phyloP scores from a whole-genome alignment of 1,140 invertebrate species.

The Lanistes nyassanus region DNA sequence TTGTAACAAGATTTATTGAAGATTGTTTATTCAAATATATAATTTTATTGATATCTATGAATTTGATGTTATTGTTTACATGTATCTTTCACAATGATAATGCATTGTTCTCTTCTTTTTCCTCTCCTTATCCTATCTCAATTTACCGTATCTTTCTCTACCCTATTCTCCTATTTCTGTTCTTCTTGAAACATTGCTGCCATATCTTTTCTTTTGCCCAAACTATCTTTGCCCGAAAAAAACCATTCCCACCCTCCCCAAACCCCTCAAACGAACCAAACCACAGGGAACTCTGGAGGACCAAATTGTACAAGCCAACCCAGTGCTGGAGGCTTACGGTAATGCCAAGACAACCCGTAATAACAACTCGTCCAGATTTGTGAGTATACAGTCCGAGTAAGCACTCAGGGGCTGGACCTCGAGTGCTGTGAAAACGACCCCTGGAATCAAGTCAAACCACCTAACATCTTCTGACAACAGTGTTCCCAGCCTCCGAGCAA shows the following conservation, averaged over 20 bases:
- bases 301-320: conserved; percentile 73
- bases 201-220: not conserved
- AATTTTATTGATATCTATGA: not conserved
- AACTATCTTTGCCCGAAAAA: not conserved
- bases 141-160: not conserved
- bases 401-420: too few relatives aligned
- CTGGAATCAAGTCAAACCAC: too few relatives aligned
- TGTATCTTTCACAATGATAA: too few relatives aligned
- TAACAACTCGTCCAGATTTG: conserved; percentile 75
- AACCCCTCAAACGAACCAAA: not conserved
- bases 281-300: conserved; percentile 71
- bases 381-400: conserved; percentile 47
- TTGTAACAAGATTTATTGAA: too few relatives aligned
- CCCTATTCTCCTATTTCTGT: not conserved
- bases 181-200: not conserved
- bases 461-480: too few relatives aligned
- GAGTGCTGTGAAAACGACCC: too few relatives aligned
- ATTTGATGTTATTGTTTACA: not conserved
- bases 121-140: conserved; percentile 16
- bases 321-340: conserved; percentile 73
- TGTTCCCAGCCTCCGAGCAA: too few relatives aligned
- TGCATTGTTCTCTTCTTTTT: conserved; percentile 19
- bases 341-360: conserved; percentile 75
- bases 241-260: not conserved
- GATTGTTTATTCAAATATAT: not conserved